phyloP scores from a whole-genome alignment of 2,888 invertebrate species.

The Holacanthella duospinosa region DNA sequence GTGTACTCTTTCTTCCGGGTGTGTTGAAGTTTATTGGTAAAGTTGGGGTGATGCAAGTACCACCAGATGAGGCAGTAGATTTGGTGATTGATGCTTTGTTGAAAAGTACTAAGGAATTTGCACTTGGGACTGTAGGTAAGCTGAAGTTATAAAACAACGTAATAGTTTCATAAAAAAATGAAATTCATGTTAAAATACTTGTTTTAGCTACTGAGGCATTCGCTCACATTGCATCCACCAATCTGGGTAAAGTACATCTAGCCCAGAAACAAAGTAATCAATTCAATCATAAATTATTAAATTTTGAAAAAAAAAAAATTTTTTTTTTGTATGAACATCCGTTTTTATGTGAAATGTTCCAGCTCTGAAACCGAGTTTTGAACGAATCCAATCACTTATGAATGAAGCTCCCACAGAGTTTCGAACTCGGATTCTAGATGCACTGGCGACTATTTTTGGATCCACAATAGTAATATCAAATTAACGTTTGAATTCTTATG shows the following conservation, averaged over 20 bases:
- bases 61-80: conserved; percentile 24
- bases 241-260: conserved; percentile 28
- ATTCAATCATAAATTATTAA: too few species aligned
- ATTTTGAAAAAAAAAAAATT: too few species aligned
- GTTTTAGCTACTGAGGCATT: conserved; percentile 26
- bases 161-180: not conserved
- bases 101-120: conserved; percentile 17
- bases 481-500: too few species aligned
- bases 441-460: conserved; percentile 30
- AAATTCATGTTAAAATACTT: not conserved
- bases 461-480: conserved; percentile 29
- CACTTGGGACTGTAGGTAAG: conserved; percentile 22
- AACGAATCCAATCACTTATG: conserved; percentile 21
- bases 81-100: conserved; percentile 29
- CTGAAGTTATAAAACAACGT: not conserved
- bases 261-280: conserved; percentile 22
- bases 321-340: too few species aligned
- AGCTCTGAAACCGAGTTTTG: conserved; percentile 27
- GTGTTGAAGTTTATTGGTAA: conserved; percentile 35
- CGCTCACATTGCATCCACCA: conserved; percentile 30
- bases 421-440: conserved; percentile 26
- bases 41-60: conserved; percentile 27
- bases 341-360: too few species aligned
- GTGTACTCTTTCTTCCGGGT: conserved; percentile 28
- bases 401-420: conserved; percentile 25